Evolutionary conservation across 2,113 vertebrate species (phyloP), one percentile per base, ranked within the genome.

Genomic region (Calyptomena viridis): DNA sequence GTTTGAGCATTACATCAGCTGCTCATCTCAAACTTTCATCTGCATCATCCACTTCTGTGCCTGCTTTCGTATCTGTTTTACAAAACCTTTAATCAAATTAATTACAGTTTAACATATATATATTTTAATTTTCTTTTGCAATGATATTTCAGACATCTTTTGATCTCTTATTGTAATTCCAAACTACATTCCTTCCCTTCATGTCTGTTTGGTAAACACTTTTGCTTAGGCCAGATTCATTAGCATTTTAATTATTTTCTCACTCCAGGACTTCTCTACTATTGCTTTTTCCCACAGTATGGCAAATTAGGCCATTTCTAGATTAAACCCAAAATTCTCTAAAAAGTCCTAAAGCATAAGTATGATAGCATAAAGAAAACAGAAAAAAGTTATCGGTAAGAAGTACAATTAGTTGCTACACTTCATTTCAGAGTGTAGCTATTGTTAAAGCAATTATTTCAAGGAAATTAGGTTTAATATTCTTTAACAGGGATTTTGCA

Each of bases 171-270:
- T 23, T 87, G 52, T 33, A 68, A 72, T 90, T 92, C 84, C 64
- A 86, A 89, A 73, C 76, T 88, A 73, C 53, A 55, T 47, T 90
- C 79, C 69, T 94, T 93, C 28, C 31, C 66, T 90, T 82, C 86
- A 25, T 58, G 35, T 85, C 62, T 93, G 80, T 93, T 96, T 97
- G 62, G 88, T 90, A 96, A 95, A 97, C 88, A 96, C 60, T 58
- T 95, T 94, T 76, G 22, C 86, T 92, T 68, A 42, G 62, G 66
- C 88, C 93, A 97, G 40, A 60, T 89, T 96, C 84, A 95, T 96
- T 96, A 94, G 58, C 92, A 96, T 96, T 95, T 95, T 95, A 96
- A 95, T 96, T 95, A 89, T 92, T 92, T 96, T 90, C 80, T 93
- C 85, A 90, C 92, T 92, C 80, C 76, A 75, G 60, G 73, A 84